Evolutionary conservation across 2,888 invertebrate species (phyloP).

Genomic region (Drosophila nr. fundita): DNA sequence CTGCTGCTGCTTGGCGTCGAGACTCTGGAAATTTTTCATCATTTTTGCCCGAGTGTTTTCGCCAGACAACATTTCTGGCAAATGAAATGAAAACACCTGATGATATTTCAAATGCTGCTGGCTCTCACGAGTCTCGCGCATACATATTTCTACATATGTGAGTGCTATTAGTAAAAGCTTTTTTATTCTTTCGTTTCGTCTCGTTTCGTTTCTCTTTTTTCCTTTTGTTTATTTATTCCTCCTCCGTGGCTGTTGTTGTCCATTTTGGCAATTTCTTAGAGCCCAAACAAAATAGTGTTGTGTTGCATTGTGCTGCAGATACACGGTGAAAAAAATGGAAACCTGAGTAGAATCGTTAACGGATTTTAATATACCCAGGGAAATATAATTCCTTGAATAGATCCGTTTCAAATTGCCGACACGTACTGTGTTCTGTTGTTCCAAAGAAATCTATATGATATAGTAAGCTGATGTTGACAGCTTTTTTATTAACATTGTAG

Average conservation of each 20-base stretch:
- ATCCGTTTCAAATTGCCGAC: background rate
- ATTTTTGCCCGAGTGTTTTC: constrained; percentile 39
- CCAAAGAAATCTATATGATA: background rate
- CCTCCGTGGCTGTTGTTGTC: constrained; percentile 16
- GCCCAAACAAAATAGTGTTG: constrained; percentile 43
- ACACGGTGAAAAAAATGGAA: constrained; percentile 5
- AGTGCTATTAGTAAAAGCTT: constrained; percentile 16
- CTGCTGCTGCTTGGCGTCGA: constrained; percentile 2
- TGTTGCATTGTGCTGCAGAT: constrained; percentile 34
- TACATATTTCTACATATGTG: constrained; percentile 23
- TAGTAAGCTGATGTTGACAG: background rate
- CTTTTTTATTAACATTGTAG: background rate
- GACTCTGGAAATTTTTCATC: constrained; percentile 47
- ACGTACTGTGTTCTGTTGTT: background rate
- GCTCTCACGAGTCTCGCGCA: constrained; percentile 14
- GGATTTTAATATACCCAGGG: constrained; percentile 14
- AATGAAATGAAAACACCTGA: constrained; percentile 84
- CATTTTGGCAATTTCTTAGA: constrained; percentile 52
- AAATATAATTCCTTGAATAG: background rate
- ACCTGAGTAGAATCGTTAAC: background rate
- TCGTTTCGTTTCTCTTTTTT: background rate
- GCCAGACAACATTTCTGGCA: constrained; percentile 81
- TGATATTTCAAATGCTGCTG: constrained; percentile 64
- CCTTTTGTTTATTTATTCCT: background rate
- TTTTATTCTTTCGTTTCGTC: background rate